Evolutionary conservation across 2,797 vertebrate genomes (phyloP), one percentile per base, ranked within the genome.

Genomic region (Mormyrus hasselquistii): DNA sequence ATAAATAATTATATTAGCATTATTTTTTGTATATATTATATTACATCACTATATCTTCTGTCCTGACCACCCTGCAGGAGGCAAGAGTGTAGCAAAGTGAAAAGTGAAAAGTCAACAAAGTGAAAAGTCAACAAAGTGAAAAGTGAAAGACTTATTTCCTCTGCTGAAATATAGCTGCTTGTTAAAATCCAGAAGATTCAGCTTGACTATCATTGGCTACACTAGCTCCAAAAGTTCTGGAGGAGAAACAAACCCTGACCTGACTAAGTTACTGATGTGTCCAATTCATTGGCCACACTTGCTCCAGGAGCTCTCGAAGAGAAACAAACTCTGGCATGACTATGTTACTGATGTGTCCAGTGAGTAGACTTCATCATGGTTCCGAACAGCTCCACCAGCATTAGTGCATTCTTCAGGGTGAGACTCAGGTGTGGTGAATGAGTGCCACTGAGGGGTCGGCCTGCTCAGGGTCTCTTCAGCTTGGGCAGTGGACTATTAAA

Each of bases 81-180:
- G 41, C 41, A 82, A 47, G 6, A 47, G 76, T 82, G 76, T 19
- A 82, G 19, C 76, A 47, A 76, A 16, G 69, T 41, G 1, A 34
- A 34, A 34, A 34, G 29, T 34, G 29, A 34, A 34, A 34, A 34
- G 29, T 34, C 34, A 76, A 76, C 34, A 76, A 76, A 44, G 16
- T 47, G 76, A 82, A 82, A 82, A 34, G 29, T 34, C 34, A 76
- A 76, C 34, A 76, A 76, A 44, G 16, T 47, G 76, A 47, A 82
- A 73, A 76, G 34, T 82, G 7, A 82, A 82, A 82, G 6, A 82
- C 76, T 47, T 82, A 82, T 82, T 82, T 47, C 41, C 16, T 82
- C 41, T 82, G 76, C 76, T 82, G 41, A 47, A 82, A 47, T 82
- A 47, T 82, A 82, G 76, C 69, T 76, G 69, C 76, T 44, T 82